Conservation (phyloP, 2,888 invertebrate genomes). For the Sarcophaga subvicina region DNA sequence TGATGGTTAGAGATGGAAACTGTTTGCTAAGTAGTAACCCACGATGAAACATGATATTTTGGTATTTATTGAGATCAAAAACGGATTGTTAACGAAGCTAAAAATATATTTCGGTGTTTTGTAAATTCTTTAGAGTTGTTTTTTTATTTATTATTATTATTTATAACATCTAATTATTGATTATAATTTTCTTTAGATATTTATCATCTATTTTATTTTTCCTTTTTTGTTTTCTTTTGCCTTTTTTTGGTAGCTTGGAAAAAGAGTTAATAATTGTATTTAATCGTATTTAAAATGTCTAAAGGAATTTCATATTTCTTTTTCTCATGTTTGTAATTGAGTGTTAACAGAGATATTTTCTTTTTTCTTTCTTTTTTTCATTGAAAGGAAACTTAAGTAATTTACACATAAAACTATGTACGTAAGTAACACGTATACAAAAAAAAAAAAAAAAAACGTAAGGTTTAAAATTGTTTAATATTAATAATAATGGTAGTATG, state of each 20-base stretch:
- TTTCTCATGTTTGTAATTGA: neutral
- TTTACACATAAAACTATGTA: conserved; percentile 44
- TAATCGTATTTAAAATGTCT: neutral
- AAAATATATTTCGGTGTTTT: neutral
- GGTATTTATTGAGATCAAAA: neutral
- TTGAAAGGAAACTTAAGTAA: conserved; percentile 21
- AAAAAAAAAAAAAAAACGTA: conserved; percentile 14
- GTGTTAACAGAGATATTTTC: neutral
- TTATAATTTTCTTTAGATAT: conserved; percentile 33
- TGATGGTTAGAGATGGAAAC: too few species aligned
- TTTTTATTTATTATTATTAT: conserved; percentile 19
- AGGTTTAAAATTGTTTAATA: conserved; percentile 40
- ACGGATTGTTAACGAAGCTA: neutral
- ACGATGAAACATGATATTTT: neutral
- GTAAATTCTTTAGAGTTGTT: conserved; percentile 8
- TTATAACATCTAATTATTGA: conserved; percentile 44
- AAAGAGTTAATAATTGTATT: neutral
- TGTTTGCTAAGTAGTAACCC: too few species aligned
- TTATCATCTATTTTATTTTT: neutral
- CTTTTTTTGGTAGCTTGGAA: conserved; percentile 22
- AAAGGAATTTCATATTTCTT: conserved; percentile 11
- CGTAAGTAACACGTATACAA: conserved; percentile 35
- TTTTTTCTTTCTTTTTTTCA: too few species aligned
- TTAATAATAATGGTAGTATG: conserved; percentile 13
- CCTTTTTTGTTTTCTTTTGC: neutral